Conservation (phyloP, 2,113 vertebrate genomes). For the Megaptera novaeangliae region DNA sequence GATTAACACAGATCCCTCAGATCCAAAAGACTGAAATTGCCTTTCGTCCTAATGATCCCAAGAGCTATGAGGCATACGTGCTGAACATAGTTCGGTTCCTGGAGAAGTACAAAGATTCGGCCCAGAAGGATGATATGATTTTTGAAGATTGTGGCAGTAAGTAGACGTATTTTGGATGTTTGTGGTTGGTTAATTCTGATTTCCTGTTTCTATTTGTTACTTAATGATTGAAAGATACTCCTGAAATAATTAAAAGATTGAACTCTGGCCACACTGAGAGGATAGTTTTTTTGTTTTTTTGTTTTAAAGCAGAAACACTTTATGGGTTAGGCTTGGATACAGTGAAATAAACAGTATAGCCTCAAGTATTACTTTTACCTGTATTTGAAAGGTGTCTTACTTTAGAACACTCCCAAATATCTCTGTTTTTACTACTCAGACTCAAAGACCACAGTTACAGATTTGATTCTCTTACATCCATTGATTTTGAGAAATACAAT, state of each 20-base stretch:
- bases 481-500: not conserved
- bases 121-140: constrained; percentile 70
- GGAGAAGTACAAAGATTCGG: constrained; percentile 53
- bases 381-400: not conserved
- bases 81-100: constrained; percentile 79
- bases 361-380: too few species aligned
- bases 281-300: not conserved
- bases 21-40: constrained; percentile 88
- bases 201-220: not conserved
- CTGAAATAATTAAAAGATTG: not conserved
- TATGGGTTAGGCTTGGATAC: not conserved
- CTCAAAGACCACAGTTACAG: not conserved
- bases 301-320: not conserved
- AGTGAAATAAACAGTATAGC: not conserved
- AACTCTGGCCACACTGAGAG: not conserved
- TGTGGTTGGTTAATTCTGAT: not conserved
- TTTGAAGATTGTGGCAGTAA: constrained; percentile 89
- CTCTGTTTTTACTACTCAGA: not conserved
- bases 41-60: constrained; percentile 67
- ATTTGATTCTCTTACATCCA: not conserved
- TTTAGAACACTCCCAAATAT: not conserved
- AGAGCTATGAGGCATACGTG: constrained; percentile 72
- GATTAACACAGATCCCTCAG: constrained; percentile 82
- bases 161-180: constrained; percentile 35
- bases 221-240: not conserved